phyloP scores from a whole-genome alignment of 2,888 invertebrate species.

The Cactoblastis cactorum region DNA sequence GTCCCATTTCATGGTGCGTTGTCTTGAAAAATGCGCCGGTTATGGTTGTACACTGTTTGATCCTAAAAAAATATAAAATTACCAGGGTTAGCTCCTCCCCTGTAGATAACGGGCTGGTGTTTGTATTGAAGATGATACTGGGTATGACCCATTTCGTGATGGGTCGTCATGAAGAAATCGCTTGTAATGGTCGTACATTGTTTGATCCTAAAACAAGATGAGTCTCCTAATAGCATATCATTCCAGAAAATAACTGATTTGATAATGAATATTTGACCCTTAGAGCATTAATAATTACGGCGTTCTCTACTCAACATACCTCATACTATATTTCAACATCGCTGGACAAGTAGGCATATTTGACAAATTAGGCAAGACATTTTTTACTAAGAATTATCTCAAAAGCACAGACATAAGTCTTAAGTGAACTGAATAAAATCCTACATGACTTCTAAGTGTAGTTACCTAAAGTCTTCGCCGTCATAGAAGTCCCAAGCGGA shows the following conservation, averaged over 20 bases:
- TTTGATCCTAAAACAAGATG: constrained; percentile 66
- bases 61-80: constrained; percentile 51
- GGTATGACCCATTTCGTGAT: constrained; percentile 91
- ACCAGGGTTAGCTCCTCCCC: constrained; percentile 85
- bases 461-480: constrained; percentile 87
- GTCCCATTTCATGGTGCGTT: constrained; percentile 90
- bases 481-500: constrained; percentile 94
- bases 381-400: too few relatives aligned
- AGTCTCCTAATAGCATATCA: background rate
- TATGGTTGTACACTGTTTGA: constrained; percentile 81
- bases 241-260: background rate
- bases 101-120: constrained; percentile 84
- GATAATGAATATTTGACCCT: too few relatives aligned
- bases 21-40: constrained; percentile 80
- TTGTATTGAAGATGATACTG: constrained; percentile 88
- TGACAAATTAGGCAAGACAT: too few relatives aligned
- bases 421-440: too few relatives aligned
- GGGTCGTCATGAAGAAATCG: constrained; percentile 81
- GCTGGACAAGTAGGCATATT: too few relatives aligned
- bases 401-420: too few relatives aligned
- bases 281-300: too few relatives aligned
- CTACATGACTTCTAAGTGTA: background rate
- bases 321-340: too few relatives aligned
- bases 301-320: too few relatives aligned
- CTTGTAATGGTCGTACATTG: constrained; percentile 80